Percentiles rank a stretch among this genome's conserved stretches.
phyloP scores from a whole-genome alignment of 2,888 invertebrate species.

The Ophion slaviceki region DNA sequence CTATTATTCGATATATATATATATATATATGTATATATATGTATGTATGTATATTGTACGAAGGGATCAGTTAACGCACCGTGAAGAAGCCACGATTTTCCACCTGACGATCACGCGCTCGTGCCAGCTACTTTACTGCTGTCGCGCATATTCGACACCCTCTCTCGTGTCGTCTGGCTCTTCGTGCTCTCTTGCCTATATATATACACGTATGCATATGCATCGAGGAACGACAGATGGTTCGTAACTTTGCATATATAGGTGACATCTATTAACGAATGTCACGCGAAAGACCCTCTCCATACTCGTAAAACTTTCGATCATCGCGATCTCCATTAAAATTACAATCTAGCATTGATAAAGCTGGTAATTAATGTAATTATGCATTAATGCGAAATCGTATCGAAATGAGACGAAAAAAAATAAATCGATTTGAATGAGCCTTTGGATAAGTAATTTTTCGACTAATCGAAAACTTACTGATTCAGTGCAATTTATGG shows the following conservation, averaged over 20 bases:
- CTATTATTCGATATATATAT: slow-evolving; percentile 6
- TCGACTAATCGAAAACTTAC: no score
- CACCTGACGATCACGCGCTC: slow-evolving; percentile 73
- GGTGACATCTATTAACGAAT: slow-evolving; percentile 61
- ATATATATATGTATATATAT: background rate
- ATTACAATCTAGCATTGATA: slow-evolving; percentile 9
- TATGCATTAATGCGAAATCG: background rate
- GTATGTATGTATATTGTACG: slow-evolving; percentile 8
- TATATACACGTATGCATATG: slow-evolving; percentile 25
- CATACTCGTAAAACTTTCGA: slow-evolving; percentile 27
- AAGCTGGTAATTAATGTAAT: slow-evolving; percentile 18
- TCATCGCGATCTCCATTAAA: slow-evolving; percentile 13
- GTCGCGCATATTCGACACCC: slow-evolving; percentile 61
- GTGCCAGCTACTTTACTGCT: slow-evolving; percentile 62
- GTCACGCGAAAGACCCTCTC: slow-evolving; percentile 23
- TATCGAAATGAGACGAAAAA: background rate
- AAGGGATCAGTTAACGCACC: slow-evolving; percentile 67
- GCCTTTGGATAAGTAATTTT: background rate
- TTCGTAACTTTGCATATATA: slow-evolving; percentile 73
- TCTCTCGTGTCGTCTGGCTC: slow-evolving; percentile 55
- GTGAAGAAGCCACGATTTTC: slow-evolving; percentile 76
- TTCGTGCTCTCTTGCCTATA: slow-evolving; percentile 8
- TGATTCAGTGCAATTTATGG: background rate
- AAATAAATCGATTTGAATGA: background rate
- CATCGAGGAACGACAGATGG: slow-evolving; percentile 72